Evolutionary conservation across 2,888 invertebrate genomes (phyloP), one percentile per base, ranked within the genome.

Genomic region (Choristoneura rosaceana): DNA sequence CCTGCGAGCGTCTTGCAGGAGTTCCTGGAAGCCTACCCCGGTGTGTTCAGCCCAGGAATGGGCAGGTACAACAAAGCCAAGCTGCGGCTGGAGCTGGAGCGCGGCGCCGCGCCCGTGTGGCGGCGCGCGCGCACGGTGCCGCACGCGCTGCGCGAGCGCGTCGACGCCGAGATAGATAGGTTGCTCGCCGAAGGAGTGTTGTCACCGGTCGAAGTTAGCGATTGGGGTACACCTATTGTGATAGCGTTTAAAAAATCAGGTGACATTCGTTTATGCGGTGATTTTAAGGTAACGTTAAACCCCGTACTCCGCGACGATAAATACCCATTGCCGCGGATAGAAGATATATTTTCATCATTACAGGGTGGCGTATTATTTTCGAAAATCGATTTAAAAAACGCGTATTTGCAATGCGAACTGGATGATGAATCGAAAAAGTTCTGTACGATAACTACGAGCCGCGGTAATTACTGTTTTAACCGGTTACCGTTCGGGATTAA

Each of bases 141-240:
- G 45, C 45, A 45, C 45, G 45, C 45, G 10, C 45, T 45, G 45
- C 45, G 50, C 50, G 50, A 50, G 50, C 50, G n/a, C 50, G 50
- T 50, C n/a, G 50, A 50, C n/a, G n/a, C 50, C n/a, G 50, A 50
- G 50, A 50, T 50, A 50, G 50, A 50, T 15, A n/a, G 50, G 5
- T 15, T 50, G 50, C 50, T 50, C n/a, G 50, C n/a, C n/a, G 50
- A 50, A 4, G 50, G 50, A n/a, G 50, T 50, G n/a, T 5, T 50
- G 15, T 50, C 50, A n/a, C 50, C 50, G 15, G 12, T 50, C 7
- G 50, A 50, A n/a, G 50, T 50, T 25, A 55, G 55, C 41, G 50
- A 41, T 17, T 75, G 70, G 76, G 75, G 73, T 25, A 74, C 75
- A 8, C 75, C 75, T 1, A 55, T 75, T 0, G 76, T 76, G 10